Base-by-base conservation (phyloP, 2,797 vertebrate genomes). In the Telmatherina bonti region DNA sequence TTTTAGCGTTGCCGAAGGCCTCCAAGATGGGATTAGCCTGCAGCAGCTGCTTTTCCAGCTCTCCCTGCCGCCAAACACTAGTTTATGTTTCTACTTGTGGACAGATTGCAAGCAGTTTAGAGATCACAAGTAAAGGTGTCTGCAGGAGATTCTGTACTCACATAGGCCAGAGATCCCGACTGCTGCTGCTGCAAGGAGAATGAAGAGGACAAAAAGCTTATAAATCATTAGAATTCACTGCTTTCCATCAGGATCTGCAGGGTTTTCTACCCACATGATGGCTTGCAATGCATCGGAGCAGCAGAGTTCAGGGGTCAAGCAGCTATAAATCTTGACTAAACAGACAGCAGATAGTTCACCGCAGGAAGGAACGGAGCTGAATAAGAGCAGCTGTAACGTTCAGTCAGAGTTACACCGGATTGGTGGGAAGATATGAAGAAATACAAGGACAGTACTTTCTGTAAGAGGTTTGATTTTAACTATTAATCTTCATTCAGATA, bases 11-110 rank as follows among this genome's bases (percentile, higher is more conserved):
- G 72, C 97, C 97, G 29, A 99, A 99, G 11, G 97, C 97, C 92
- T 99, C 97, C 84, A 99, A 94, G 82, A 99, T 98, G 26, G 97
- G 97, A 68, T 99, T 99, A 16, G 97, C 97, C 93, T 99, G 97
- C 31, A 99, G 94, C 72, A 99, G 95, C 88, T 99, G 97, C 86
- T 99, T 98, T 91, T 99, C 97, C 77, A 99, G 92, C 94, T 99
- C 97, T 54, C 97, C 97, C 97, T 99, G 60, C 58, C 82, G 86
- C 1, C 47, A 38, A 43, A 0, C 30, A 4, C 0, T 18, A 13
- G 2, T 22, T 43, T 43, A 43, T 15, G 15, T 9, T 1, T 43
- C 41, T 22, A 16, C n/a, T 2, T 12, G n/a, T 5, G 15, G n/a
- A 9, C 11, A n/a, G n/a, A 49, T 11, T 1, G 2, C 29, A 12